These are phyloP conservation scores for Zoanthus solanderi DNA, from an alignment of 92 coral and sea anemone genomes.

Conservation along the genomic window DNA sequence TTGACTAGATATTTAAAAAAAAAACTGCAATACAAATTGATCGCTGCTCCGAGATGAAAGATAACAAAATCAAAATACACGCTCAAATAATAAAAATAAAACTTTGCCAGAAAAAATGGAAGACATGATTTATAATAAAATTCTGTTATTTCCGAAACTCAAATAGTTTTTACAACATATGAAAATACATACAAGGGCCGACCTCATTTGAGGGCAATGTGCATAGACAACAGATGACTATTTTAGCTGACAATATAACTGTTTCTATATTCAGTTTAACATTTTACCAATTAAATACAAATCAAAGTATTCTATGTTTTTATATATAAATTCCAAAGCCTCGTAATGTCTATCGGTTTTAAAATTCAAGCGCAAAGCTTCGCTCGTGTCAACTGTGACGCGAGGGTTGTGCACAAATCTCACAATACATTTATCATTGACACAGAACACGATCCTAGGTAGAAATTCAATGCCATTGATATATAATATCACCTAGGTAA, in stretches of 20 bases:
- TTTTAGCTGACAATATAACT: background rate
- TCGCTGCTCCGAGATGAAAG: background rate
- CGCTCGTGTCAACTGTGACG: background rate
- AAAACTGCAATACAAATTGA: background rate
- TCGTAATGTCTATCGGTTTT: background rate
- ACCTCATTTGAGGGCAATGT: background rate
- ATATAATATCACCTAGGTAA: slow-evolving; percentile 10
- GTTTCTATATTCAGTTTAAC: background rate
- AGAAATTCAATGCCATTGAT: background rate
- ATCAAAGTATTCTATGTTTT: background rate
- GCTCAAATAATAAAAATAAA: background rate
- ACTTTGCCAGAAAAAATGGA: background rate
- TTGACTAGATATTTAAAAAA: slow-evolving; percentile 5
- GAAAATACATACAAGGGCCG: background rate
- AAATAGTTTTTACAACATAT: background rate
- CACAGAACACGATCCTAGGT: background rate
- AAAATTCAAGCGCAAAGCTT: background rate
- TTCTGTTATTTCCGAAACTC: background rate
- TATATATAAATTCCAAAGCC: background rate
- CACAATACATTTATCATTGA: background rate
- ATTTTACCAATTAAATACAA: background rate
- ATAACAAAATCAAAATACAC: background rate
- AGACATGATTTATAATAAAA: background rate
- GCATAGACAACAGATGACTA: background rate
- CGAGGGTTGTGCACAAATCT: background rate